Evolutionary conservation across 2,888 invertebrate genomes (phyloP), one percentile per base, ranked within the genome.

Genomic region (Tiliacea citrago): DNA sequence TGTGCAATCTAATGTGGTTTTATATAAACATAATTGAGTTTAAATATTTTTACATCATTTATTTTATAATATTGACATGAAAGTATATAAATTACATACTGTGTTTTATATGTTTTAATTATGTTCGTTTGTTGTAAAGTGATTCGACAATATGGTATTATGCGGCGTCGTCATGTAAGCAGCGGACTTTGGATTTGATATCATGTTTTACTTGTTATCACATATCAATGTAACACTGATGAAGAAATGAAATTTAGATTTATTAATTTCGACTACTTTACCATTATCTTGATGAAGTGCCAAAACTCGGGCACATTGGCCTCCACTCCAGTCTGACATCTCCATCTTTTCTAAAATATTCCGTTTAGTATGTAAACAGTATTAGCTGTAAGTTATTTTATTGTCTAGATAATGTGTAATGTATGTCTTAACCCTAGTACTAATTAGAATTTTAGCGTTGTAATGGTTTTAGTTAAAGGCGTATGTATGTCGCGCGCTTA

Each of bases 401-500:
- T 92, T 94, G 92, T 94, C 91, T 95, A 95, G 93, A 90, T 94
- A 94, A 93, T 93, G 94, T 95, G 95, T 93, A 94, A 93, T 93
- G 94, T 95, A 95, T 94, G 95, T 95, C 93, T 94, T 95, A 96
- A 95, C 92, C 94, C 88, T 96, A 95, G 94, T 90, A 86, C 85
- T 93, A 91, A 92, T 91, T 92, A 92, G 90, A 88, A 78, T 63
- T 68, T 90, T 95, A 95, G 94, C 87, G 89, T 91, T 92, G 92
- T 95, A 94, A 94, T 91, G 88, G 91, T 92, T 92, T 93, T 93
- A 93, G 88, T 90, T 90, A 91, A 92, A 91, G 90, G 91, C 92
- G 95, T 95, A 93, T 94, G 95, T 95, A 94, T 95, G 95, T 95
- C 95, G 95, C 95, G 91, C 90, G 94, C 94, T 93, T 94, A 90